Base-by-base conservation (phyloP, 2,888 invertebrate genomes). In the Brenthis hecate region DNA sequence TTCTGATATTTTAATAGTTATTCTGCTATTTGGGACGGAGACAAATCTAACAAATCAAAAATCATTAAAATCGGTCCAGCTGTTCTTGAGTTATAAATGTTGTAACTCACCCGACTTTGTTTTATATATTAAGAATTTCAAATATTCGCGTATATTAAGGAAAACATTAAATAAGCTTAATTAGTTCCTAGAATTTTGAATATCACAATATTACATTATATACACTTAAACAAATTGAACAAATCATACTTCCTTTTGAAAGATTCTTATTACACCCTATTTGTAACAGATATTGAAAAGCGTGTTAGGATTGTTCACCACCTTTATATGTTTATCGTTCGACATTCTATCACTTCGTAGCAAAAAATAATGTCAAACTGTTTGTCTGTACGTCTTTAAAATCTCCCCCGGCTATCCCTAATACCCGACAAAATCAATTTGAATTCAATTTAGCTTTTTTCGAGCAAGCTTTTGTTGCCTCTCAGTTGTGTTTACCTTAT, bases 401-500 rank as follows among this genome's bases (percentile, higher is more conserved):
- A 82, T 82, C 85, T 88, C 90, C 91, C 91, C 87, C 83, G 90
- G 91, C 89, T 84, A 87, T 88, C 85, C 88, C 89, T 91, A 91
- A 92, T 92, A 89, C 89, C 85, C 92, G 85, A 89, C 92, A 90
- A 90, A 92, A 91, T 91, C 91, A 92, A 92, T 92, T 92, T 92
- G 91, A 92, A 92, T 92, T 92, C 92, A 92, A 92, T 92, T 92
- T 92, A 89, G 92, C 85, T 92, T 66, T 89, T 92, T 92, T 91
- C 86, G 86, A 85, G 82, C 89, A 87, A 89, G 89, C 92, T 91
- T 92, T 92, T 92, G 92, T 92, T 91, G 90, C 87, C 88, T 88
- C 89, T 87, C 89, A 87, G 91, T 91, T 91, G 90, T 92, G 92
- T 92, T 92, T 92, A 92, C 91, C 88, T 92, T 92, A 92, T 92